A percentile compares a stretch with the other conserved stretches of the same genome.
phyloP scores from a whole-genome alignment of 1,140 invertebrate species.

The Piezodorus guildinii region DNA sequence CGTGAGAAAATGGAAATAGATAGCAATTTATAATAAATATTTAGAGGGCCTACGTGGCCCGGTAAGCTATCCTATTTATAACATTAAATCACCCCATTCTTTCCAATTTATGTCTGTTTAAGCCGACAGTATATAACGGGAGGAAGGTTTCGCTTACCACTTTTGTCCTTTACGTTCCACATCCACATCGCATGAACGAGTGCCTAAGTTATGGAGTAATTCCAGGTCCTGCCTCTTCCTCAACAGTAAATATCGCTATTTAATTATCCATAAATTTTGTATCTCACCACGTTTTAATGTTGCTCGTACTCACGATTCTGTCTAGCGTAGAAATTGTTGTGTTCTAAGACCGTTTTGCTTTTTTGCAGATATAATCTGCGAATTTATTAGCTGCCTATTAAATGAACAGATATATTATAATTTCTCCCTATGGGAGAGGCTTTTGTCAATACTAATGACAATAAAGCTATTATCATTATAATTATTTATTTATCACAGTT shows the following conservation, averaged over 20 bases:
- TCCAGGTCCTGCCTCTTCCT: not conserved
- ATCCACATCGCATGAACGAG: not conserved
- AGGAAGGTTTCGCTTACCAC: not conserved
- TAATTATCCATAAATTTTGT: not conserved
- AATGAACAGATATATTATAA: too few species aligned
- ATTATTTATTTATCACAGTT: too few species aligned
- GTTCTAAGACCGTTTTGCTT: too few species aligned
- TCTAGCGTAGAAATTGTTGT: too few species aligned
- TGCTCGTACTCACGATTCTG: too few species aligned
- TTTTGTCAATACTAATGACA: too few species aligned
- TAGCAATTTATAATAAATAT: conserved; percentile 8
- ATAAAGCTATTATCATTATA: too few species aligned
- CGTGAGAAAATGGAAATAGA: not conserved
- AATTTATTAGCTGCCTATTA: too few species aligned
- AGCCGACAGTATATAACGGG: conserved; percentile 10
- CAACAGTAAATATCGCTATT: not conserved
- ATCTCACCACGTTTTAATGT: too few species aligned
- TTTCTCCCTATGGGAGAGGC: too few species aligned
- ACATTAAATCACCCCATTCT: conserved; percentile 22
- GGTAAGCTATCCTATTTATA: conserved; percentile 14
- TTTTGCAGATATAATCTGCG: too few species aligned
- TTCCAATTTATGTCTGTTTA: conserved; percentile 23
- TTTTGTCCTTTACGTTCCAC: not conserved
- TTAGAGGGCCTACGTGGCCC: conserved; percentile 3
- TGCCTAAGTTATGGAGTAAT: not conserved